These are phyloP conservation scores for Drosophila monieri DNA, from an alignment of 2,888 invertebrate species.

Conservation along the genomic window DNA sequence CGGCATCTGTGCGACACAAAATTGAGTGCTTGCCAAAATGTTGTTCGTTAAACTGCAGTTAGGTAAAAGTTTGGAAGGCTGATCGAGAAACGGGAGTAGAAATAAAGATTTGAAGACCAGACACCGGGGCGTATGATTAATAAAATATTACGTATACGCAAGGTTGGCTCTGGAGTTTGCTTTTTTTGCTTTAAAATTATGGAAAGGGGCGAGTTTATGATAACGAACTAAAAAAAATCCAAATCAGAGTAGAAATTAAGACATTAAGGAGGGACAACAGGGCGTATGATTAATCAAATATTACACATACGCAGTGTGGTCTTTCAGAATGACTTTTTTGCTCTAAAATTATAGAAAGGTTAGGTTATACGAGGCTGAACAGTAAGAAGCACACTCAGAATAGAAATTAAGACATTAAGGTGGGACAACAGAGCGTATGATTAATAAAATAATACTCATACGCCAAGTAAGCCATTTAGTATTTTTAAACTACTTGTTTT, in stretches of 20 bases:
- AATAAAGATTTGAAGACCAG: slow-evolving; percentile 16
- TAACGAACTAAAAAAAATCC: background rate
- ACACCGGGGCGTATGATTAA: slow-evolving; percentile 7
- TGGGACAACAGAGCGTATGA: slow-evolving; percentile 1
- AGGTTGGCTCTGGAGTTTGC: background rate
- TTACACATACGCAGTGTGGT: background rate
- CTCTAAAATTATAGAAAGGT: slow-evolving; percentile 1
- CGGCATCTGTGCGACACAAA: slow-evolving; percentile 22
- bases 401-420: slow-evolving; percentile 16
- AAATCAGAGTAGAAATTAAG: slow-evolving; percentile 15
- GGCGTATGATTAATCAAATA: slow-evolving; percentile 4
- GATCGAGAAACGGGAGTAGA: slow-evolving; percentile 6
- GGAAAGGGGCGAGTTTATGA: slow-evolving; percentile 15
- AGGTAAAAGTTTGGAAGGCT: slow-evolving; percentile 21
- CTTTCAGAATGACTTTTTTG: too few species aligned
- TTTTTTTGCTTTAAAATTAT: background rate
- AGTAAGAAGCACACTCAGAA: background rate
- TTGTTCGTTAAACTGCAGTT: slow-evolving; percentile 32
- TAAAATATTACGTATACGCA: background rate
- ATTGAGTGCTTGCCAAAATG: slow-evolving; percentile 33
- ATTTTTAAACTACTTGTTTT: too few species aligned
- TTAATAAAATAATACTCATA: background rate
- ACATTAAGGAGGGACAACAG: background rate
- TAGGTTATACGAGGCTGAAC: background rate
- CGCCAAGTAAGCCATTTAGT: background rate